Conservation (phyloP, 92 coral and sea anemone genomes). For the Epizoanthus fatuus region DNA sequence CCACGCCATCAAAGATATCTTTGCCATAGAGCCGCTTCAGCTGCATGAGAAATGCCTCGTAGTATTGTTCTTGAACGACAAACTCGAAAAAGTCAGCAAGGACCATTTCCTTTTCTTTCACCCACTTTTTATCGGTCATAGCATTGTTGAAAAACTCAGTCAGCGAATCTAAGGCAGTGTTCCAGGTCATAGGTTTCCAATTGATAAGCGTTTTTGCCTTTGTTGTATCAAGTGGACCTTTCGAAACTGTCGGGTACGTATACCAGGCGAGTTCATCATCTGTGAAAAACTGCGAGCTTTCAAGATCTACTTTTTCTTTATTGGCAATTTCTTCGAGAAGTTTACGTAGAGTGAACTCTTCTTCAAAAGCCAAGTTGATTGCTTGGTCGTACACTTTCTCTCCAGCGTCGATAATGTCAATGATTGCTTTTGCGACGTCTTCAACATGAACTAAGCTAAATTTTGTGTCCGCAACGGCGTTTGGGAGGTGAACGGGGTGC, state of each 20-base stretch:
- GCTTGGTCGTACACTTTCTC: slow-evolving; percentile 81
- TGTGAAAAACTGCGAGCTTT: slow-evolving; percentile 67
- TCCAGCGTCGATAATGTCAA: slow-evolving; percentile 73
- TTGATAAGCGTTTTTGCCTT: slow-evolving; percentile 82
- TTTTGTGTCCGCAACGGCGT: slow-evolving; percentile 80
- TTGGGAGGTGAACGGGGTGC: slow-evolving; percentile 94
- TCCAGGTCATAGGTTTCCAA: slow-evolving; percentile 96
- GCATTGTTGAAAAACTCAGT: slow-evolving; percentile 85
- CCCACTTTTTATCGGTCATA: slow-evolving; percentile 76
- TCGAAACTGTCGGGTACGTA: slow-evolving; percentile 90
- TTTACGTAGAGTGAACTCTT: slow-evolving; percentile 85
- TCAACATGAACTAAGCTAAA: slow-evolving; percentile 95
- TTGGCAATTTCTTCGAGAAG: slow-evolving; percentile 83
- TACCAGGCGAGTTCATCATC: slow-evolving; percentile 94
- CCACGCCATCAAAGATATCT: slow-evolving; percentile 87
- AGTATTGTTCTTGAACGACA: slow-evolving; percentile 87
- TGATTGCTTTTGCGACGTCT: slow-evolving; percentile 90
- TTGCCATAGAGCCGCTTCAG: slow-evolving; percentile 84
- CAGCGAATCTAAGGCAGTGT: slow-evolving; percentile 69
- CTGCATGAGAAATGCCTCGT: slow-evolving; percentile 67
- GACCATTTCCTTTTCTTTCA: slow-evolving; percentile 89
- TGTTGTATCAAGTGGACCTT: slow-evolving; percentile 90
- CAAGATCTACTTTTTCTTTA: slow-evolving; percentile 68
- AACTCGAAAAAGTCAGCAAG: slow-evolving; percentile 90
- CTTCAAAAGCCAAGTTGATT: slow-evolving; percentile 92